Percentiles rank a stretch among this genome's conserved stretches.
Evolutionary conservation across 2,113 vertebrate genomes (phyloP).

Genomic region (Cynopterus brachyotis): DNA sequence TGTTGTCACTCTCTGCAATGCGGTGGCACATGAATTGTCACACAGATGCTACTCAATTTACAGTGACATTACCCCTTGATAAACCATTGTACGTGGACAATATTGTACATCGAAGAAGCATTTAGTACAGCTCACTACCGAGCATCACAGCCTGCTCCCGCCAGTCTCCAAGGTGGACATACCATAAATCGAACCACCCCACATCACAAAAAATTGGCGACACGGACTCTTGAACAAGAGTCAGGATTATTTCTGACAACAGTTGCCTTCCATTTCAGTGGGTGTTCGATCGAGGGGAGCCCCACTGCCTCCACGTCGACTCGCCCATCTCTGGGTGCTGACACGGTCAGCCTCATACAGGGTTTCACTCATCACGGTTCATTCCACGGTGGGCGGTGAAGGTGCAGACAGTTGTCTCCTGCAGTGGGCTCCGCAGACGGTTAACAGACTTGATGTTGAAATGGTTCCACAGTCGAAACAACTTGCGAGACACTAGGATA

Average conservation of each 20-base stretch:
- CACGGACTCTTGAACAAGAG: not conserved
- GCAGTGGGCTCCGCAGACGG: not conserved
- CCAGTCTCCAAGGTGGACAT: not conserved
- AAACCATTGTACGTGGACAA: no score
- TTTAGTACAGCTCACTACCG: not conserved
- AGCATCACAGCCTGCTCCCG: not conserved
- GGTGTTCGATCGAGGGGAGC: not conserved
- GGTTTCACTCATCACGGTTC: not conserved
- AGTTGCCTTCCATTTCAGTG: not conserved
- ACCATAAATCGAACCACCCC: not conserved
- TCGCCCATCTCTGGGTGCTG: not conserved
- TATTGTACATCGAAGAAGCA: not conserved
- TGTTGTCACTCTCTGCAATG: not conserved
- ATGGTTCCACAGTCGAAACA: not conserved
- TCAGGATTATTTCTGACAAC: not conserved
- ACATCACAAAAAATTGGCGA: not conserved
- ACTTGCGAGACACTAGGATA: not conserved
- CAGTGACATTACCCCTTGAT: not conserved
- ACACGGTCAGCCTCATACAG: fast-evolving
- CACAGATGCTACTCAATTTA: not conserved
- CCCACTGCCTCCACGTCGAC: no score
- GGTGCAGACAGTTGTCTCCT: not conserved
- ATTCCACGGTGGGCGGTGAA: not conserved
- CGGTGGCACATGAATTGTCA: not conserved
- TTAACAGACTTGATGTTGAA: not conserved